These are phyloP conservation scores for Hippocampus zosterae DNA, from an alignment of 2,113 vertebrate genomes.

Conservation along the genomic window DNA sequence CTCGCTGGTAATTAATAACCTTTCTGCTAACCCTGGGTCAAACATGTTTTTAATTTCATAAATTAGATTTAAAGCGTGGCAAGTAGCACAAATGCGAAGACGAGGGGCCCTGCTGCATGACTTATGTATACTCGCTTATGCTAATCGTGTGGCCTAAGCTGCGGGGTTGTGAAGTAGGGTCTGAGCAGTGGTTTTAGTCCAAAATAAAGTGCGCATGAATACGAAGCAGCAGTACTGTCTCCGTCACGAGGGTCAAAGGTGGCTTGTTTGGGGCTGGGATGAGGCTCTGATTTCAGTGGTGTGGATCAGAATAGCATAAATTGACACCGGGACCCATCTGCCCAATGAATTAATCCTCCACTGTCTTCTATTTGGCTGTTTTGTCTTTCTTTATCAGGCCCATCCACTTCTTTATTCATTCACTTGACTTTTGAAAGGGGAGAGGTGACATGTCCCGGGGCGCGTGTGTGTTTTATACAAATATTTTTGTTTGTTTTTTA, in stretches of 20 bases:
- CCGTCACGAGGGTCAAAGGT: slow-evolving; percentile 67
- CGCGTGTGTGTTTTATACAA: slow-evolving; percentile 23
- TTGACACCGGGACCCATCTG: slow-evolving; percentile 76
- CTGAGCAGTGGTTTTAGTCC: slow-evolving; percentile 44
- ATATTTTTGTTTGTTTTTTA: slow-evolving; percentile 21
- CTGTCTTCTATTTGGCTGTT: slow-evolving; percentile 66
- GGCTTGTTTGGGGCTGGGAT: slow-evolving; percentile 64
- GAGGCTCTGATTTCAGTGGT: slow-evolving; percentile 68
- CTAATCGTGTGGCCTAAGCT: slow-evolving; percentile 57
- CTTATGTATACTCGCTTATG: slow-evolving; percentile 34
- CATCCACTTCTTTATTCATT: slow-evolving; percentile 77
- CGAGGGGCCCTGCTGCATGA: slow-evolving; percentile 44
- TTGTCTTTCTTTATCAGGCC: slow-evolving; percentile 71
- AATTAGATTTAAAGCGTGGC: slow-evolving; percentile 1
- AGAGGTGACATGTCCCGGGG: slow-evolving; percentile 75
- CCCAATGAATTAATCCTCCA: slow-evolving; percentile 72
- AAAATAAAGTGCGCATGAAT: slow-evolving; percentile 62
- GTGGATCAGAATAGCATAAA: slow-evolving; percentile 74
- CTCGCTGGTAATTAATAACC: slow-evolving; percentile 52
- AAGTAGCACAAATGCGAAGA: slow-evolving; percentile 7
- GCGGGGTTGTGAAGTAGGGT: slow-evolving; percentile 55
- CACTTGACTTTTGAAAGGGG: slow-evolving; percentile 69
- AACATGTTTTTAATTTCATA: slow-evolving; percentile 16
- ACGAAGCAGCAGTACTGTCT: slow-evolving; percentile 54
- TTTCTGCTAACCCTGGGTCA: slow-evolving; percentile 54